phyloP scores from a whole-genome alignment of 2,888 invertebrate genomes.

The Orchesella flavescens region DNA sequence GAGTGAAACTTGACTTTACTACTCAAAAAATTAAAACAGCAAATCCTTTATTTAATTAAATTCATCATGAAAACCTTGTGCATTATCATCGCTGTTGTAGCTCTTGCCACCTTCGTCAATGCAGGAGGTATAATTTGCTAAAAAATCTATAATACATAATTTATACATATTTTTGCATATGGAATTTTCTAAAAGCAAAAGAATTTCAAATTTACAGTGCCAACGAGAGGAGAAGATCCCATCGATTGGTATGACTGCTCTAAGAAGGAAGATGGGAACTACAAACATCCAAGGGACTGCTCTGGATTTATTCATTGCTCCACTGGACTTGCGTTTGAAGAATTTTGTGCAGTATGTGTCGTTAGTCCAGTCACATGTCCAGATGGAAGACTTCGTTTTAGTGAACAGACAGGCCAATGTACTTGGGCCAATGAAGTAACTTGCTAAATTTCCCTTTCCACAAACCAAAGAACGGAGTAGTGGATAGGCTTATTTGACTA shows the following conservation, averaged over 20 bases:
- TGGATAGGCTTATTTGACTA: no score
- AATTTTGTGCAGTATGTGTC: not conserved
- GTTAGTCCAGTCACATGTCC: not conserved
- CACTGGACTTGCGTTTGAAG: not conserved
- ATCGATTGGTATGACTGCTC: constrained; percentile 11
- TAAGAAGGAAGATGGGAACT: not conserved
- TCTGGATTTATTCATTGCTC: not conserved
- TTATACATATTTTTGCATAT: not conserved
- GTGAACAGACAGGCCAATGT: not conserved
- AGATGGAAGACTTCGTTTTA: not conserved
- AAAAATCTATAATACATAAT: no score
- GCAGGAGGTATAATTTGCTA: no score
- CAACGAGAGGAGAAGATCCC: not conserved
- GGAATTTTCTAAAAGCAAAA: not conserved
- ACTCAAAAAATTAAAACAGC: no score
- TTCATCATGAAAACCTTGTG: not conserved
- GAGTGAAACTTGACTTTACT: no score
- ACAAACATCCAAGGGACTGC: not conserved
- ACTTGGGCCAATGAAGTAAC: not conserved
- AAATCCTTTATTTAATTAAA: no score
- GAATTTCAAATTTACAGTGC: not conserved
- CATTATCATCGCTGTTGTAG: not conserved
- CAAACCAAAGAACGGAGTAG: no score
- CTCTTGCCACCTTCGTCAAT: not conserved
- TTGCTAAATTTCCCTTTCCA: no score